Evolutionary conservation across 2,113 vertebrate genomes (phyloP), one percentile per base, ranked within the genome.

Genomic region (Myanophis thanlyinensis): DNA sequence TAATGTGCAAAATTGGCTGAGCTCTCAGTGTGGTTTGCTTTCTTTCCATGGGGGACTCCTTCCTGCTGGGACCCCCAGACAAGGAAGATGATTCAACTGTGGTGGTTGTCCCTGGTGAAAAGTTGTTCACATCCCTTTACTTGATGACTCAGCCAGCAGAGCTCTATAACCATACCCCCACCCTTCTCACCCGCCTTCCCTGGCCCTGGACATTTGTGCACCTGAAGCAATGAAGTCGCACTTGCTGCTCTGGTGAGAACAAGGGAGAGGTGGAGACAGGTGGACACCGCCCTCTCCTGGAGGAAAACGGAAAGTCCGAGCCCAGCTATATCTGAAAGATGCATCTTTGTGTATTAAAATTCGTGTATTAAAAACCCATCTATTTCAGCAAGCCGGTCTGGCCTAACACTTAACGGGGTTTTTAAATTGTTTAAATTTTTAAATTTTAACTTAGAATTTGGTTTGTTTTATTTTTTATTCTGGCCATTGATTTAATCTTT

Each of bases 1-100:
- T 96, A 97, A 96, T 91, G 96, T 89, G 95, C 96, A 1, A 95
- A 95, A 96, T 96, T 96, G 96, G 95, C 87, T 92, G 87, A 93
- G 93, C 92, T 95, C 86, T 92, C 93, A 46, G 88, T 96, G 96
- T 23, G 96, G 96, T 97, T 97, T 97, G 96, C 85, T 91, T 67
- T 88, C 93, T 93, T 96, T 95, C 95, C 94, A 93, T 62, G 53
- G 4, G 95, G 96, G 96, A 95, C 93, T 95, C 95, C 94, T 94
- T 53, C 35, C 93, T 90, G 92, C 73, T 85, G 88, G 92, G 92
- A 93, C 89, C 93, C 80, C 92, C 87, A 92, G 46, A 89, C 35
- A 62, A 59, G 13, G 93, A 56, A 84, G 0, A 62, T 96, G 96
- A 96, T 93, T 96, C 93, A 96, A 93, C 91, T 93, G 40, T 49